phyloP scores from a whole-genome alignment of 2,797 vertebrate genomes.

The Sardinella longiceps region DNA sequence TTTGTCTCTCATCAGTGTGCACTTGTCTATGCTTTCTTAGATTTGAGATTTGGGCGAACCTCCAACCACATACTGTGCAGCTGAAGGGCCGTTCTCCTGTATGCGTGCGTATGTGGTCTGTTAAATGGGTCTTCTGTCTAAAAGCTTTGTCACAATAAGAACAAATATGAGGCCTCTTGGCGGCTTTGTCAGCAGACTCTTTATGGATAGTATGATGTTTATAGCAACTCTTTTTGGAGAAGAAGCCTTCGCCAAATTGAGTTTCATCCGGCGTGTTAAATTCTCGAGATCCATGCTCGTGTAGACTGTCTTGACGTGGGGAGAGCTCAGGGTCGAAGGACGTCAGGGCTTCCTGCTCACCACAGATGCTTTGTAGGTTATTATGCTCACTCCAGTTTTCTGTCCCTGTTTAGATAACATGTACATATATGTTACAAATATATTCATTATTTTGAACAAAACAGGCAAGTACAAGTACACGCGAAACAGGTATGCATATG shows the following conservation, averaged over 20 bases:
- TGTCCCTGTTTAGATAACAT: background rate
- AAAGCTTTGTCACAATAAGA: background rate
- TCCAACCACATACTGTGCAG: conserved; percentile 5
- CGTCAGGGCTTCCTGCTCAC: background rate
- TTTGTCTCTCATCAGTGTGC: background rate
- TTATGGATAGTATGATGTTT: background rate
- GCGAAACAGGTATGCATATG: too few relatives aligned
- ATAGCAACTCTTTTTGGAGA: background rate
- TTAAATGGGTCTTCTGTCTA: background rate
- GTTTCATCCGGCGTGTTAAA: background rate
- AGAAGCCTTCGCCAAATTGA: background rate
- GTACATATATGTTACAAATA: too few relatives aligned
- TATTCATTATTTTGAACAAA: too few relatives aligned
- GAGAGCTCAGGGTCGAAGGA: too few relatives aligned
- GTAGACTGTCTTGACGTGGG: too few relatives aligned
- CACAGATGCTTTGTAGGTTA: too few relatives aligned
- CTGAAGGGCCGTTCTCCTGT: background rate
- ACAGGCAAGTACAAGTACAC: too few relatives aligned
- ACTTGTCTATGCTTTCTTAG: background rate
- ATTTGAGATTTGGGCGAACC: background rate
- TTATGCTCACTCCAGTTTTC: too few relatives aligned
- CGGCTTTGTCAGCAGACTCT: background rate
- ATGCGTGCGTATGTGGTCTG: background rate
- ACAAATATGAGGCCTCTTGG: background rate
- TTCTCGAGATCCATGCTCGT: too few relatives aligned